Base-by-base conservation (phyloP, 1,140 invertebrate genomes). In the Thaumatotibia leucotreta region DNA sequence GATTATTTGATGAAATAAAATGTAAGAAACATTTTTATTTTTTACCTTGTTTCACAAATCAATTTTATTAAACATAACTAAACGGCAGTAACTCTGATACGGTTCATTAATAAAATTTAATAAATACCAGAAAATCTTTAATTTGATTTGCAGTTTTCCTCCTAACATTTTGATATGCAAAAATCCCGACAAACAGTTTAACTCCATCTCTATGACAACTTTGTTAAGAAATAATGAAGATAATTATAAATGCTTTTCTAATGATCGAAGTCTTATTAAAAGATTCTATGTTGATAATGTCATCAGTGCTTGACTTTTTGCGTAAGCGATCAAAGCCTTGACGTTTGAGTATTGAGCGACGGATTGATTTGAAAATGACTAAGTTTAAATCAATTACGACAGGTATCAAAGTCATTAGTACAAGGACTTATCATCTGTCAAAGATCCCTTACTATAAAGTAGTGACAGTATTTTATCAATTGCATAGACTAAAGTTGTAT, bases 341-440 rank as follows among this genome's bases (percentile, higher is more conserved):
- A 58, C 5, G 52, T 31, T 24, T 9, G 20, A 58, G 23, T 14
- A 58, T 58, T n/a, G 17, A 4, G 11, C 29, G 11, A 29, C n/a
- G 52, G 14, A 58, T 58, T 29, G 52, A 58, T 58, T 58, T 58
- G 52, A 58, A 58, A 31, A 58, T 29, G 27, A 58, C 52, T 58
- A 58, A 58, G 52, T 58, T 58, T 58, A 58, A 14, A 58, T 58
- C 52, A 58, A 58, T 58, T 58, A 58, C 52, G 52, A 58, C 52
- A 58, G 52, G 5, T 29, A 52, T 52, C 50, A 31, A 58, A 58
- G 24, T 58, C 52, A 58, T 27, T 27, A 45, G 52, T 14, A 14
- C 52, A 58, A 27, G 52, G 52, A 31, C 5, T n/a, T 29, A 10
- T 27, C n/a, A 58, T 58, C 23, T 27, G 52, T 58, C 52, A 24